Percentiles rank a stretch among this genome's conserved stretches.
Evolutionary conservation across 1,140 invertebrate species (phyloP).

Genomic region (Orius insidiosus): DNA sequence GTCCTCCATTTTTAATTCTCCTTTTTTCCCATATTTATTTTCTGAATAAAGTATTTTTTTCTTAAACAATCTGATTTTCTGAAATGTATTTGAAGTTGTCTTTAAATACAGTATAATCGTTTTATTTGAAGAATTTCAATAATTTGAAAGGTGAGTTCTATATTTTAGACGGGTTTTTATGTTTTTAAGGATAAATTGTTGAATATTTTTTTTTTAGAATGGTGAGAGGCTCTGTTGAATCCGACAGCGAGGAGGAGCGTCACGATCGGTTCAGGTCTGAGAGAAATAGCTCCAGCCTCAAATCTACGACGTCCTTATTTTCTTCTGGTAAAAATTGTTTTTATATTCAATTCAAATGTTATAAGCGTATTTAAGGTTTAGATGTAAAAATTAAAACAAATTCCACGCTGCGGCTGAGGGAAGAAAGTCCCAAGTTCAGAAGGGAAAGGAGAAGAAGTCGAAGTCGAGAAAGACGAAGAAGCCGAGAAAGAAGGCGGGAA

Average conservation of each 20-base stretch:
- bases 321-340: conserved; percentile 5
- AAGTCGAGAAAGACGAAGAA: conserved; percentile 10
- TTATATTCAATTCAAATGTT: background rate
- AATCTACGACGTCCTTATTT: background rate
- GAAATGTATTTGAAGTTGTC: no score
- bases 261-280: conserved; percentile 13
- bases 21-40: no score
- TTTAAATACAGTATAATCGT: no score
- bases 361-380: background rate
- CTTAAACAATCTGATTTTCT: no score
- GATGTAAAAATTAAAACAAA: no score
- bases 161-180: no score
- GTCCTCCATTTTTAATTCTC: no score
- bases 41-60: no score
- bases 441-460: conserved; percentile 10
- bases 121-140: no score
- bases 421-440: background rate
- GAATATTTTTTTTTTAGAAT: conserved; percentile 3
- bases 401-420: background rate
- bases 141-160: no score
- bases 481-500: background rate
- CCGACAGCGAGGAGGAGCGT: conserved; percentile 10
- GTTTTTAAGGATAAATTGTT: no score
- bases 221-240: conserved; percentile 10
- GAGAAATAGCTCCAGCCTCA: conserved; percentile 2